These are phyloP conservation scores for Ceuthmochares aereus DNA, from an alignment of 2,113 vertebrate species.

Conservation along the genomic window DNA sequence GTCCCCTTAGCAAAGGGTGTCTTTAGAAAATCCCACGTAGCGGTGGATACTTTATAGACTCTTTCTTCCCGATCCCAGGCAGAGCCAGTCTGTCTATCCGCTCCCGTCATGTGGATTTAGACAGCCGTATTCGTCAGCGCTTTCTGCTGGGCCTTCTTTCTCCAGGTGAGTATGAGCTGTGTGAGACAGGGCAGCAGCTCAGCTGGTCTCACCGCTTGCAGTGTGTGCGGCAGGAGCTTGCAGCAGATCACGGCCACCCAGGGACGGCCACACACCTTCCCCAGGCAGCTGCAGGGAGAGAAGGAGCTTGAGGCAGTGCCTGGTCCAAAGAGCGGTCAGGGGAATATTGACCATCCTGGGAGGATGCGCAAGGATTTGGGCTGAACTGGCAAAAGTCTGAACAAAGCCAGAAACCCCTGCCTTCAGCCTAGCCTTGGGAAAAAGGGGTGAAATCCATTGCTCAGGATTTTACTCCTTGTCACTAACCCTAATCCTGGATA, in stretches of 20 bases:
- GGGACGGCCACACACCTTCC: neutral
- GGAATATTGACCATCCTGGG: neutral
- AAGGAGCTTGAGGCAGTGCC: neutral
- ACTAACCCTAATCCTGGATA: neutral
- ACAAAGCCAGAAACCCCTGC: neutral
- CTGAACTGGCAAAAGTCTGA: neutral
- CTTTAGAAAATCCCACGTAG: constrained; percentile 42
- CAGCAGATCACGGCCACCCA: neutral
- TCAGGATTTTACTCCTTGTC: neutral
- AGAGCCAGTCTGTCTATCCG: constrained; percentile 97
- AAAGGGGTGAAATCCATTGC: neutral
- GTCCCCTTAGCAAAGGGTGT: neutral
- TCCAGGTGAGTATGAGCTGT: constrained; percentile 90
- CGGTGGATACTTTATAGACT: constrained; percentile 74
- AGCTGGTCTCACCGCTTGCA: constrained; percentile 72
- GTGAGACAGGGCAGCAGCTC: constrained; percentile 67
- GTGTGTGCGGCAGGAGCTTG: constrained; percentile 73
- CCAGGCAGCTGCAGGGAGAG: neutral
- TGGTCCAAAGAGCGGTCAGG: neutral
- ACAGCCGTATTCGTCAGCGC: constrained; percentile 90
- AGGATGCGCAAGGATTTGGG: neutral
- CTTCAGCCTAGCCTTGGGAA: neutral
- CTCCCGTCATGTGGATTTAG: constrained; percentile 98
- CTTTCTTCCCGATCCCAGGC: constrained; percentile 90
- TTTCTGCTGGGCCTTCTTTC: constrained; percentile 92